Evolutionary conservation across 2,797 vertebrate genomes (phyloP).

Genomic region (Mallotus villosus): DNA sequence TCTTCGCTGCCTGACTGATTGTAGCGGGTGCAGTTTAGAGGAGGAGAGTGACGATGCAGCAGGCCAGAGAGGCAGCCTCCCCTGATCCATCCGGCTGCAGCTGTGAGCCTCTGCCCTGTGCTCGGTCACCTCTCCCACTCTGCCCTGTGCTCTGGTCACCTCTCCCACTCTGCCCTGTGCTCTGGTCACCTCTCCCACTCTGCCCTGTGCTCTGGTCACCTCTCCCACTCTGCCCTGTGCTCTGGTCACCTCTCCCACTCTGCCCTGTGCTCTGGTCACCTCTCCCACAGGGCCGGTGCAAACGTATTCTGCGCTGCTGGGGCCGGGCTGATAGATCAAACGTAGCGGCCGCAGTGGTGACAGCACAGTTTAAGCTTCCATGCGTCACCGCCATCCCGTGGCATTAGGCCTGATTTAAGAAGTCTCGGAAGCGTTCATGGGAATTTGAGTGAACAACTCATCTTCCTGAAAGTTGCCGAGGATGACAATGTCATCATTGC

Average conservation of each 20-base stretch:
- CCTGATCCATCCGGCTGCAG: constrained; percentile 50
- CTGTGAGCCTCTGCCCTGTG: constrained; percentile 24
- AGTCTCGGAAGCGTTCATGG: neutral
- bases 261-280: neutral
- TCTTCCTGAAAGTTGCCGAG: neutral
- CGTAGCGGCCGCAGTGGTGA: constrained; percentile 19
- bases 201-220: neutral
- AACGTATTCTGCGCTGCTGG: constrained; percentile 14
- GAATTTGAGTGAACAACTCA: neutral
- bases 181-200: constrained; percentile 2
- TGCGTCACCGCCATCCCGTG: constrained; percentile 13
- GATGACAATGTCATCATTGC: too few species aligned
- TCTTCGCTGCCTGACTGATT: constrained; percentile 20
- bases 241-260: neutral
- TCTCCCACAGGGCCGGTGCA: neutral
- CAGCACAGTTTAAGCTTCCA: constrained; percentile 17
- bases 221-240: neutral
- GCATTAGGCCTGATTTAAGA: neutral
- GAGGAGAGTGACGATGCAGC: constrained; percentile 33
- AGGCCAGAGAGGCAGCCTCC: constrained; percentile 4
- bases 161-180: neutral
- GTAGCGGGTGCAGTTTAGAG: constrained; percentile 27
- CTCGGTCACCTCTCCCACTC: constrained; percentile 4
- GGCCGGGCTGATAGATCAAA: constrained; percentile 35
- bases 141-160: neutral